Conservation (phyloP, 2,888 invertebrate genomes). For the Stomorhina lunata region DNA sequence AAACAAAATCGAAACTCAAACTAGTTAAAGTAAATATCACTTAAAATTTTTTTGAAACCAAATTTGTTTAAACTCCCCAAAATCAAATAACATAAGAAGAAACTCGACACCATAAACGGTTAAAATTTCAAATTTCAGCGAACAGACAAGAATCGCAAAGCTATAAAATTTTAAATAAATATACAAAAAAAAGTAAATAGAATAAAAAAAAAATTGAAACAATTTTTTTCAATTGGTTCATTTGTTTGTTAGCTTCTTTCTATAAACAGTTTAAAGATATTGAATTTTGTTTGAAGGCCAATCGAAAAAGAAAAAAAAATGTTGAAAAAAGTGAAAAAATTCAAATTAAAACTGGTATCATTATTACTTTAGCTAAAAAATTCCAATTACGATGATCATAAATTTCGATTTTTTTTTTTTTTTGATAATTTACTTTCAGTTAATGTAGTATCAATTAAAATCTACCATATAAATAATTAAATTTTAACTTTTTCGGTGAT, state of each 20-base stretch:
- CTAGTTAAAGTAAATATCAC: conserved; percentile 8
- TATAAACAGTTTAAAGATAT: conserved; percentile 17
- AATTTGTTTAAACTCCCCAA: not conserved
- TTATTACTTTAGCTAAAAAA: conserved; percentile 28
- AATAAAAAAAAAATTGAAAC: not conserved
- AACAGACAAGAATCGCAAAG: not conserved
- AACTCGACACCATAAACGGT: no score
- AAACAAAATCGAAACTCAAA: not conserved
- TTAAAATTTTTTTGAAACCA: conserved; percentile 5
- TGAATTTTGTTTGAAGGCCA: conserved; percentile 44
- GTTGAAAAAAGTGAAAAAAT: not conserved
- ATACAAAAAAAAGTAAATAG: not conserved
- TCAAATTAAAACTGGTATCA: conserved; percentile 24
- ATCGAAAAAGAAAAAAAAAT: not conserved
- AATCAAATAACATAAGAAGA: no score
- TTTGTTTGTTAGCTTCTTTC: conserved; percentile 6
- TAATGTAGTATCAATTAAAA: not conserved
- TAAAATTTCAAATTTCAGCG: no score
- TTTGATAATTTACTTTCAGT: not conserved
- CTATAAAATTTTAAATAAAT: not conserved
- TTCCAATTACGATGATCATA: conserved; percentile 8
- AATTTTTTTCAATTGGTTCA: no score
- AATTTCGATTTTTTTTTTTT: not conserved
- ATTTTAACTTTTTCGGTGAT: not conserved
- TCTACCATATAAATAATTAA: not conserved